Conservation (phyloP, 30 jellyfish, hydroid and myxozoan species). For the Hydra vulgaris region DNA sequence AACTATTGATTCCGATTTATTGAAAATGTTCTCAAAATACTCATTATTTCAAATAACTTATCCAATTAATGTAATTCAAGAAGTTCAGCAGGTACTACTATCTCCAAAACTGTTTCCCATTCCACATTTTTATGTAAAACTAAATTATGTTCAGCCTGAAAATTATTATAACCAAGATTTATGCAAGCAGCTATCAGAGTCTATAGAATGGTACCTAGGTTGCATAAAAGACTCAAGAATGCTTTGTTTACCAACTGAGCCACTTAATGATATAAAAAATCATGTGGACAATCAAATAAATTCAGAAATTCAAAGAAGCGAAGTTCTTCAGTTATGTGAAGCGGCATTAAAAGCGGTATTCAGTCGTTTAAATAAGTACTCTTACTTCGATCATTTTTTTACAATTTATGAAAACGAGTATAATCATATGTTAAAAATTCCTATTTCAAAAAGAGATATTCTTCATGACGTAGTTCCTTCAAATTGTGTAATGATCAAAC, state of each 20-base stretch:
- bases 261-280: background rate
- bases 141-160: background rate
- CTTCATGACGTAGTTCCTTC: conserved; percentile 35
- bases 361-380: background rate
- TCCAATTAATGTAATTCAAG: background rate
- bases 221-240: conserved; percentile 20
- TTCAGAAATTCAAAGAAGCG: background rate
- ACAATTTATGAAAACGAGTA: conserved; percentile 2
- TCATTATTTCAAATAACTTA: background rate
- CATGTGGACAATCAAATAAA: background rate
- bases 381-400: conserved; percentile 20
- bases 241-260: conserved; percentile 31
- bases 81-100: conserved; percentile 12
- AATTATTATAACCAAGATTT: background rate
- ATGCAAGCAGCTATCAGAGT: background rate
- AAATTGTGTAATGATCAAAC: conserved; percentile 27
- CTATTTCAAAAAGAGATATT: conserved; percentile 14
- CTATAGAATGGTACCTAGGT: conserved; percentile 24
- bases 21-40: background rate
- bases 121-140: conserved; percentile 27
- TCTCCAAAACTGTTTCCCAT: conserved; percentile 31
- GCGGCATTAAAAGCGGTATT: background rate
- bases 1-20: background rate
- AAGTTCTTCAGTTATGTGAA: background rate
- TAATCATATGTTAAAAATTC: conserved; percentile 3